Evolutionary conservation across 2,113 vertebrate species (phyloP).

Genomic region (Megaceryle maxima): DNA sequence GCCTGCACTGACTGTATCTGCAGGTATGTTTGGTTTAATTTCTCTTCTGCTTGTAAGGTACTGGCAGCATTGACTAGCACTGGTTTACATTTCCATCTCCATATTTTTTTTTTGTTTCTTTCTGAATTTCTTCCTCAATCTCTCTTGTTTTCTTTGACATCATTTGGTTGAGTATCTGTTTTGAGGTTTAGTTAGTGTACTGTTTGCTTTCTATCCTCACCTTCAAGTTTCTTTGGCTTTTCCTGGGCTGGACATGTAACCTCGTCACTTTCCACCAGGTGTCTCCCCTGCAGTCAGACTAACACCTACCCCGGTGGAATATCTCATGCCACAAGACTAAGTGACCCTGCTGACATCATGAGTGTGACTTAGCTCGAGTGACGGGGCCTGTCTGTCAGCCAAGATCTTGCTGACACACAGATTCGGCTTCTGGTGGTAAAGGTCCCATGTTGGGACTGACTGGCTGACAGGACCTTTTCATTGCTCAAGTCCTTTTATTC

Average conservation of each 20-base stretch:
- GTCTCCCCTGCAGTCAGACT: background rate
- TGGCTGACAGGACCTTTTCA: background rate
- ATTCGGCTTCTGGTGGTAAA: background rate
- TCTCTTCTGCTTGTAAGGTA: background rate
- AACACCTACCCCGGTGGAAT: background rate
- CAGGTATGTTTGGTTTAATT: background rate
- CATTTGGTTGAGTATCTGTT: background rate
- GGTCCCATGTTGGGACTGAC: background rate
- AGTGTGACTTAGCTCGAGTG: background rate
- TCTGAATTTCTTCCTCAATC: background rate
- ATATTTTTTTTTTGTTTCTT: background rate
- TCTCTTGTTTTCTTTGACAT: background rate
- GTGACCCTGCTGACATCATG: background rate
- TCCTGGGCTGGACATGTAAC: background rate
- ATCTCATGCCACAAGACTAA: background rate
- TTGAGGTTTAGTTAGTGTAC: background rate
- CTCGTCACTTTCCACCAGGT: background rate
- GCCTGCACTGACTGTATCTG: background rate
- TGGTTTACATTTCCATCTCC: background rate
- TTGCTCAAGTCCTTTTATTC: background rate
- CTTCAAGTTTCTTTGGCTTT: background rate
- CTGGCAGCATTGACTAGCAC: background rate
- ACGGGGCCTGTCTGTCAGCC: background rate
- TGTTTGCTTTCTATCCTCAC: background rate
- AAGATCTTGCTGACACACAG: background rate